These are phyloP conservation scores for Dendrocincla fuliginosa DNA, from an alignment of 2,797 vertebrate species.

Conservation along the genomic window DNA sequence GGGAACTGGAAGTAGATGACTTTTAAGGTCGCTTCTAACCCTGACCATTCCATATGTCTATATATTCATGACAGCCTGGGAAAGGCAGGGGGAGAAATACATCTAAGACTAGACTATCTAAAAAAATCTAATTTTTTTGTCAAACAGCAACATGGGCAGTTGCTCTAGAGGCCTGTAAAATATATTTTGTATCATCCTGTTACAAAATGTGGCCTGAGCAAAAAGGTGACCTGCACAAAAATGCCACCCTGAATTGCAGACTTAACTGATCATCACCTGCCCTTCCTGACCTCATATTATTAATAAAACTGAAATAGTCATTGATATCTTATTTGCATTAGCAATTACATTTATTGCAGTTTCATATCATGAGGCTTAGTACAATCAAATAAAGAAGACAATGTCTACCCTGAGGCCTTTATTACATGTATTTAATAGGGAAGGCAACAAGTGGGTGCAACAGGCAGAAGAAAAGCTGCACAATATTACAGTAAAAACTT, in stretches of 20 bases:
- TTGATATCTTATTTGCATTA: not conserved
- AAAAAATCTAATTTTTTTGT: not conserved
- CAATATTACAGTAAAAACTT: not conserved
- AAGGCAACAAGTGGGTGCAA: not conserved
- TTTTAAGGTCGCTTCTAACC: not conserved
- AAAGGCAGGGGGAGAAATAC: not conserved
- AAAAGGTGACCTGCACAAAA: not conserved
- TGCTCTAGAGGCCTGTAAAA: not conserved
- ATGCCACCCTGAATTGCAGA: not conserved
- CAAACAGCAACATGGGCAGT: not conserved
- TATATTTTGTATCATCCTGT: not conserved
- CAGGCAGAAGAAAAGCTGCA: not conserved
- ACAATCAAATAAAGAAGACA: not conserved
- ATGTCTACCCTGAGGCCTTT: not conserved
- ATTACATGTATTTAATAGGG: not conserved
- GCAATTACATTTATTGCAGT: not conserved
- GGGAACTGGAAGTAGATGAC: not conserved
- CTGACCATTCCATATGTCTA: not conserved
- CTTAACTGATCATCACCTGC: not conserved
- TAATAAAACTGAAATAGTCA: not conserved
- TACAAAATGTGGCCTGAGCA: not conserved
- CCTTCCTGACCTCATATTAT: not conserved
- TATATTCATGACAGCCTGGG: not conserved
- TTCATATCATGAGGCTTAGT: not conserved
- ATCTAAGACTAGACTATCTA: not conserved